phyloP scores from a whole-genome alignment of 2,888 invertebrate species.

The Philopedon plagiatum region DNA sequence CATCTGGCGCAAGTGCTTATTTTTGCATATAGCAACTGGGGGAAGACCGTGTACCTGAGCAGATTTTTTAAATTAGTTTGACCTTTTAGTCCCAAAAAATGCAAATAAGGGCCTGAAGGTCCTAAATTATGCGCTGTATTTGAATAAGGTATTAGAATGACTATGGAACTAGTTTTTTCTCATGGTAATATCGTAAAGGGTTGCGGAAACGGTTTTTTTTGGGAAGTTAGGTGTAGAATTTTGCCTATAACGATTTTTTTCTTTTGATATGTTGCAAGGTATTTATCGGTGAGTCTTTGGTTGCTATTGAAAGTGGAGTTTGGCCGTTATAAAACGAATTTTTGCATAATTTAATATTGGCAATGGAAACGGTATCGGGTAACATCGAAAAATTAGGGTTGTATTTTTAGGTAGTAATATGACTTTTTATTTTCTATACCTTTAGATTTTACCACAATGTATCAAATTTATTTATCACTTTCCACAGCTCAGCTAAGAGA shows the following conservation, averaged over 20 bases:
- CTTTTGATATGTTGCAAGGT: constrained; percentile 31
- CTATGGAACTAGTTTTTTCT: constrained; percentile 62
- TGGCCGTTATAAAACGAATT: constrained; percentile 48
- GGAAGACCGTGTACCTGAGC: constrained; percentile 60
- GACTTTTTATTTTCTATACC: too few relatives aligned
- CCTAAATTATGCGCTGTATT: constrained; percentile 68
- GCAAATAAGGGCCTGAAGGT: constrained; percentile 66
- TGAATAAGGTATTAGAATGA: constrained; percentile 64
- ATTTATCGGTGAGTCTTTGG: constrained; percentile 6
- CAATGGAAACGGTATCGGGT: constrained; percentile 15
- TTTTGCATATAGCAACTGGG: constrained; percentile 54
- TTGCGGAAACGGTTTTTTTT: constrained; percentile 56
- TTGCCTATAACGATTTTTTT: constrained; percentile 54
- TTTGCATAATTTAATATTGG: constrained; percentile 38
- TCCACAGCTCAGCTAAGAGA: too few relatives aligned
- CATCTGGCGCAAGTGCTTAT: constrained; percentile 55
- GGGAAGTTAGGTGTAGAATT: constrained; percentile 49
- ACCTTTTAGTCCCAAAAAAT: constrained; percentile 65
- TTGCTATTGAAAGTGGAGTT: constrained; percentile 12
- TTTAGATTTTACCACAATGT: too few relatives aligned
- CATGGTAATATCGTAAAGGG: constrained; percentile 56
- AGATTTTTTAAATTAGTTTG: constrained; percentile 65
- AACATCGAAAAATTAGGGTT: too few relatives aligned
- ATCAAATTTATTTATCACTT: too few relatives aligned
- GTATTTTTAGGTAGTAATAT: too few relatives aligned